Base-by-base conservation (phyloP, 2,797 vertebrate genomes). In the Borostomias antarcticus region DNA sequence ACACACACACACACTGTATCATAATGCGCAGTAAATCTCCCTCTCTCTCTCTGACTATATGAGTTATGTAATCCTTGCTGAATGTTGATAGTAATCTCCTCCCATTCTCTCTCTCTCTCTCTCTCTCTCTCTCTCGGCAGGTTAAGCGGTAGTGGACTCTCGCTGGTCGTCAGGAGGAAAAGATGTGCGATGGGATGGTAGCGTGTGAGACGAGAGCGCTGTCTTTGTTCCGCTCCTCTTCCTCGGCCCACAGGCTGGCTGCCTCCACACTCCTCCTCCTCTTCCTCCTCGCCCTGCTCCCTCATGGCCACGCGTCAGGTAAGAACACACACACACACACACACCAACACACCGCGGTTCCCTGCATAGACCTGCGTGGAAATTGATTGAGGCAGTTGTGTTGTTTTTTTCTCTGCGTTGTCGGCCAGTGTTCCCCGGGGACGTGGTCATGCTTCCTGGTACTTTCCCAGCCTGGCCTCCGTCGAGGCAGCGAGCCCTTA, bases 151-250 rank as follows among this genome's bases (percentile, higher is more conserved):
- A 89, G 88, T 85, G 84, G 86, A 91, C 78, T 82, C 83, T 85
- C 71, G 87, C 69, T 48, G 77, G 85, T 80, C 56, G 84, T 84
- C 74, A 71, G 68, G 83, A 79, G 85, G 89, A 83, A 92, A 92
- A 91, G 84, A 93, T 92, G 92, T 88, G 88, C 86, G 79, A 92
- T 92, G 91, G 91, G 87, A 92, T 92, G 91, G 89, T 88, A 88
- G 89, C 83, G 78, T 90, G 87, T 80, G 86, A 85, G 82, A 91
- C 85, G 80, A 87, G 86, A 88, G 80, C 83, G 76, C 81, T 23
- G 75, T 86, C 85, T 79, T 82, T 77, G 63, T 75, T 71, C 81
- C 82, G 75, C 8, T 74, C 66, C 11, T 75, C 70, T 61, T 79
- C 83, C 66, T 65, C 29, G 80, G 86, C 82, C 83, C 85, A 84